phyloP scores from a whole-genome alignment of 1,140 invertebrate species.

The Lanistes nyassanus region DNA sequence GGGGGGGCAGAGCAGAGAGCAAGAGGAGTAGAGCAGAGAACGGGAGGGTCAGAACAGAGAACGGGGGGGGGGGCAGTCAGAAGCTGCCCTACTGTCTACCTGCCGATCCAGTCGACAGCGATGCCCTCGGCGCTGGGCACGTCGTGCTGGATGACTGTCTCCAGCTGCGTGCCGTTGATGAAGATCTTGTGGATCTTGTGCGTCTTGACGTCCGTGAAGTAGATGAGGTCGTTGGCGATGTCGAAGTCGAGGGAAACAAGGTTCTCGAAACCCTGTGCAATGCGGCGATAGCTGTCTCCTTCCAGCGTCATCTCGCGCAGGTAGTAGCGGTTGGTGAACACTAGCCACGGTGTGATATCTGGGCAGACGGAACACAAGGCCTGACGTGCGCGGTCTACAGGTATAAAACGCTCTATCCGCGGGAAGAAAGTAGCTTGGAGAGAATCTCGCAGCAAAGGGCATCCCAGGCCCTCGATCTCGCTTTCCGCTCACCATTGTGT shows the following conservation, averaged over 20 bases:
- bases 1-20: too few species aligned
- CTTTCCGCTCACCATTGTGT: too few species aligned
- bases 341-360: constrained; percentile 85
- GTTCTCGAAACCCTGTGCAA: constrained; percentile 95
- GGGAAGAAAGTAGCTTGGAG: too few species aligned
- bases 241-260: constrained; percentile 97
- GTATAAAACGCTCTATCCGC: too few species aligned
- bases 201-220: constrained; percentile 92
- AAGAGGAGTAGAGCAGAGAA: too few species aligned
- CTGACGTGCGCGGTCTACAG: too few species aligned
- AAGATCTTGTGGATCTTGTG: constrained; percentile 81
- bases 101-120: constrained; percentile 94
- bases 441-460: too few species aligned
- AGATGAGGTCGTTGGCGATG: constrained; percentile 83
- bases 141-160: constrained; percentile 91
- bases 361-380: constrained; percentile 30
- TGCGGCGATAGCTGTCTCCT: constrained; percentile 83
- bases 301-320: constrained; percentile 94
- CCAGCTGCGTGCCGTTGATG: constrained; percentile 69
- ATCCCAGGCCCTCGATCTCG: too few species aligned
- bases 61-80: not conserved
- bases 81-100: constrained; percentile 54
- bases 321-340: constrained; percentile 99
- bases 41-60: too few species aligned
- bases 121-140: constrained; percentile 96